Evolutionary conservation across 2,888 invertebrate species (phyloP).

Genomic region (Tubulanus polymorphus): DNA sequence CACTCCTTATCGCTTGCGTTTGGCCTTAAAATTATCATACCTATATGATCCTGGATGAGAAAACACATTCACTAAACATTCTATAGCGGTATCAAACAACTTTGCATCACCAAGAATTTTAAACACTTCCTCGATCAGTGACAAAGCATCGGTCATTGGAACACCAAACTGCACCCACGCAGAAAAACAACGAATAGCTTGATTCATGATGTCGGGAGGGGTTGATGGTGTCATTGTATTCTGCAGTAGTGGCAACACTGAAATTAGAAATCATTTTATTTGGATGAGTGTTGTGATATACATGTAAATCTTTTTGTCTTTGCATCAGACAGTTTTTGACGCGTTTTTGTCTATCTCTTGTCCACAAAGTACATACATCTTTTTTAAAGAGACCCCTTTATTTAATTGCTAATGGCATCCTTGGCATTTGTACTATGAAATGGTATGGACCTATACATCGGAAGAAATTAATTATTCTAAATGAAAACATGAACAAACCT

Average conservation of each 20-base stretch:
- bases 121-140: constrained; percentile 41
- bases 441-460: too few relatives aligned
- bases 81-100: constrained; percentile 62
- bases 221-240: constrained; percentile 30
- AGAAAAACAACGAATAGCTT: constrained; percentile 50
- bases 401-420: too few relatives aligned
- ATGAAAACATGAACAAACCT: constrained; percentile 30
- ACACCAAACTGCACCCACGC: constrained; percentile 64
- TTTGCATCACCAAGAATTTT: constrained; percentile 42
- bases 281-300: too few relatives aligned
- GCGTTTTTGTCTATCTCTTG: too few relatives aligned
- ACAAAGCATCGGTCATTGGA: constrained; percentile 54
- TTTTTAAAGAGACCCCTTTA: too few relatives aligned
- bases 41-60: constrained; percentile 64
- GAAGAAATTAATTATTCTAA: too few relatives aligned
- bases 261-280: constrained; percentile 8
- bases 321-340: too few relatives aligned
- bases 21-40: constrained; percentile 28
- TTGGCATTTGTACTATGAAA: too few relatives aligned
- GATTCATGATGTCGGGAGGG: constrained; percentile 32
- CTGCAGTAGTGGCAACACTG: constrained; percentile 47
- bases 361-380: too few relatives aligned
- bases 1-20: too few relatives aligned
- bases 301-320: too few relatives aligned
- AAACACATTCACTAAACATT: constrained; percentile 61